Percentiles rank a stretch among this genome's conserved stretches.
Conservation (phyloP, 2,888 invertebrate genomes). For the Leucophora obtusa region DNA sequence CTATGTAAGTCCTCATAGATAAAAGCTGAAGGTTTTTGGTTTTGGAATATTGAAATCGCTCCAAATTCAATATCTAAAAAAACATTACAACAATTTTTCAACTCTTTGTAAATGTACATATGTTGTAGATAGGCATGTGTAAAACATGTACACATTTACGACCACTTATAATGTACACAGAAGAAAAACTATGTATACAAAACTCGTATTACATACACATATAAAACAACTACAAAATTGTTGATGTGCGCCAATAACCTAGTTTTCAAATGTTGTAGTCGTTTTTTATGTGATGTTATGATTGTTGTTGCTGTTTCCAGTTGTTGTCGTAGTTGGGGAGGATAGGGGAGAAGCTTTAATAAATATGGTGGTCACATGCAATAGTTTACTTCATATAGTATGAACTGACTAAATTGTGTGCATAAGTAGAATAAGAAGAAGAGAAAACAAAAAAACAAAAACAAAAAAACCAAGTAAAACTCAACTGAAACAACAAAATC, state of each 20-base stretch:
- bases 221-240: conserved; percentile 29
- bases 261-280: conserved; percentile 48
- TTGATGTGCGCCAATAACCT: conserved; percentile 64
- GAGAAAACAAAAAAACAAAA: background rate
- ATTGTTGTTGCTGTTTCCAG: conserved; percentile 14
- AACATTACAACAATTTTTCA: background rate
- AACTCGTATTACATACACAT: background rate
- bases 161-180: background rate
- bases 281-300: conserved; percentile 35
- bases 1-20: no score
- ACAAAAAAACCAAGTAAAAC: background rate
- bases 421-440: background rate
- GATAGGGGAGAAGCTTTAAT: background rate
- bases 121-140: background rate
- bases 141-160: background rate
- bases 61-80: background rate
- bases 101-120: background rate
- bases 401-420: conserved; percentile 7
- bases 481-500: background rate
- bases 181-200: background rate
- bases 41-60: background rate
- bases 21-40: no score
- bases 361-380: conserved; percentile 50
- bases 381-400: conserved; percentile 27
- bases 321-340: background rate